phyloP scores from a whole-genome alignment of 2,888 invertebrate species.

The Caenorhabditis macrosperma region DNA sequence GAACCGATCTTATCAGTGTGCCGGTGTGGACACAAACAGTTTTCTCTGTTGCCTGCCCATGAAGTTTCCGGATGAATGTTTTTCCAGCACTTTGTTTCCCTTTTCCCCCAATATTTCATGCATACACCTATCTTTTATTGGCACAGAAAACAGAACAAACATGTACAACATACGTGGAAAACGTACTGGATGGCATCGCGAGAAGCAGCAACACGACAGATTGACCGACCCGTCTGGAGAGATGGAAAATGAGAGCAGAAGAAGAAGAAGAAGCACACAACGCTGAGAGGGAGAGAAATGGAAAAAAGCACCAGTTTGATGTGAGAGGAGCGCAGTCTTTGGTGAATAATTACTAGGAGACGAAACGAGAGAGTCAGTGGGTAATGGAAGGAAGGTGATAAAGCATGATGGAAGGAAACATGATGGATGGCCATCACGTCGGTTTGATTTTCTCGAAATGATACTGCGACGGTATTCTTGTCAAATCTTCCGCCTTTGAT shows the following conservation, averaged over 20 bases:
- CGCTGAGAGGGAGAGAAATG: constrained; percentile 17
- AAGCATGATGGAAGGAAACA: neutral
- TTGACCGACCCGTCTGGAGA: constrained; percentile 44
- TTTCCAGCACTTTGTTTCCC: constrained; percentile 17
- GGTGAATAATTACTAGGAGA: constrained; percentile 39
- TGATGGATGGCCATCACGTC: constrained; percentile 2
- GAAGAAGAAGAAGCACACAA: constrained; percentile 33
- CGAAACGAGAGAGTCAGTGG: neutral
- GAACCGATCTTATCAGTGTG: constrained; percentile 48
- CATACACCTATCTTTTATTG: constrained; percentile 20
- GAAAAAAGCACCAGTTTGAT: constrained; percentile 37
- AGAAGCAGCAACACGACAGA: constrained; percentile 29
- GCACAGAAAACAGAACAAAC: neutral
- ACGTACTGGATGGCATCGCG: constrained; percentile 49
- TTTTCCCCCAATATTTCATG: neutral
- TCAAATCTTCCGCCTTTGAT: constrained; percentile 55
- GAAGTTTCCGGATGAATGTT: constrained; percentile 10
- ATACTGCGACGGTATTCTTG: constrained; percentile 64
- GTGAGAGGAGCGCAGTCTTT: constrained; percentile 21
- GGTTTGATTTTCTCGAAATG: constrained; percentile 78
- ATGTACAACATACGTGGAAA: constrained; percentile 19
- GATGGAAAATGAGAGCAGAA: neutral
- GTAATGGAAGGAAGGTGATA: constrained; percentile 15
- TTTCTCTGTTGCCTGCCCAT: neutral
- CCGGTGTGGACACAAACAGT: constrained; percentile 4